Conservation (phyloP, 2,797 vertebrate species). For the Chloroceryle inda region DNA sequence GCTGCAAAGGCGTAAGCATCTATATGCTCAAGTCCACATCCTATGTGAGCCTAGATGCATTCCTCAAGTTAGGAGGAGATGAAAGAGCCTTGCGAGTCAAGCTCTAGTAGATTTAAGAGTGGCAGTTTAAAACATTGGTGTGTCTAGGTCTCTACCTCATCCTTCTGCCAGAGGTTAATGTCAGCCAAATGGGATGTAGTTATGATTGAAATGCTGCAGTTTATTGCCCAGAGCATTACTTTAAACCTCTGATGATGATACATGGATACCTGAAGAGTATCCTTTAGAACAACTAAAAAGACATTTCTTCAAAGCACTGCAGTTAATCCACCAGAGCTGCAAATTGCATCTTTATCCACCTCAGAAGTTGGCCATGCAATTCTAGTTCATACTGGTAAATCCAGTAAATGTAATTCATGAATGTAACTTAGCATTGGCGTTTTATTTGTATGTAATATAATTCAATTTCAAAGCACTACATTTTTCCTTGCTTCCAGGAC, state of each 20-base stretch:
- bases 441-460: constrained; percentile 1
- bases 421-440: neutral
- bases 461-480: neutral
- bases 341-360: neutral
- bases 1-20: neutral
- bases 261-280: neutral
- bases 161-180: constrained; percentile 5
- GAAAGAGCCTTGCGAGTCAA: neutral
- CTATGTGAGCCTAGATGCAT: rapidly evolving
- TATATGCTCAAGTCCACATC: neutral
- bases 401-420: neutral
- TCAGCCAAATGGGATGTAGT: neutral
- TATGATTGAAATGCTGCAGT: neutral
- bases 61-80: neutral
- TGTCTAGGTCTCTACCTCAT: neutral
- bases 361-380: neutral
- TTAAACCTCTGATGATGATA: neutral
- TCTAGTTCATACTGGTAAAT: neutral
- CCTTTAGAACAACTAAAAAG: neutral
- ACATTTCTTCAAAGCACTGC: neutral
- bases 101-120: neutral
- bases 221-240: neutral
- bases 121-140: neutral
- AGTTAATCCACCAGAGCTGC: neutral
- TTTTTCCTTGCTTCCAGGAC: neutral